Evolutionary conservation across 2,888 invertebrate species (phyloP), one percentile per base, ranked within the genome.

Genomic region (Monopis laevigella): DNA sequence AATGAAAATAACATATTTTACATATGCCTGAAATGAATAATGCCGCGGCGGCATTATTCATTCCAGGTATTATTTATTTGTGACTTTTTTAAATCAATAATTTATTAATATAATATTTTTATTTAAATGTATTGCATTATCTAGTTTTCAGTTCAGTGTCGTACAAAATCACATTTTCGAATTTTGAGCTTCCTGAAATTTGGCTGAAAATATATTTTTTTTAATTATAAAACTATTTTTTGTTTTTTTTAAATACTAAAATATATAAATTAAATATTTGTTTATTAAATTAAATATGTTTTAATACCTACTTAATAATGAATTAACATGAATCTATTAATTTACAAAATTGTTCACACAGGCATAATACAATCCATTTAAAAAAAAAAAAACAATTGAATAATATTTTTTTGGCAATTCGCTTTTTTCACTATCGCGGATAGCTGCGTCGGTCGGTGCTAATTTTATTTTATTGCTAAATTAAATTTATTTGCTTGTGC

Each of bases 361-460:
- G 32, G 32, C 32, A 32, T 13, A 32, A 32, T 10, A 17, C 6
- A 7, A 17, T 17, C 32, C 32, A 8, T 14, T 3, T n/a, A 17
- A 13, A 3, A 4, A 11, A 8, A 6, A 21, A 32, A 14, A 32
- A 32, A 32, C 14, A 32, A 32, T 17, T 13, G 14, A 14, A 14
- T 17, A 14, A 32, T 6, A 32, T 13, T 14, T 17, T 10, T 14
- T 12, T 14, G 11, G 6, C 32, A 17, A n/a, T 32, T 32, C 10
- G 16, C 10, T 30, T 32, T 32, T 29, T 32, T 32, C 17, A 32
- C 32, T 16, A 17, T 32, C 32, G 11, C 32, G 32, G 10, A 32
- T 14, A 4, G 6, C 10, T 13, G 32, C 32, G 32, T 17, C 3
- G 2, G 32, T 14, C 32, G 32, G 32, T 32, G 32, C 16, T 32